Evolutionary conservation across 2,113 vertebrate species (phyloP).

Genomic region (Gopherus flavomarginatus): DNA sequence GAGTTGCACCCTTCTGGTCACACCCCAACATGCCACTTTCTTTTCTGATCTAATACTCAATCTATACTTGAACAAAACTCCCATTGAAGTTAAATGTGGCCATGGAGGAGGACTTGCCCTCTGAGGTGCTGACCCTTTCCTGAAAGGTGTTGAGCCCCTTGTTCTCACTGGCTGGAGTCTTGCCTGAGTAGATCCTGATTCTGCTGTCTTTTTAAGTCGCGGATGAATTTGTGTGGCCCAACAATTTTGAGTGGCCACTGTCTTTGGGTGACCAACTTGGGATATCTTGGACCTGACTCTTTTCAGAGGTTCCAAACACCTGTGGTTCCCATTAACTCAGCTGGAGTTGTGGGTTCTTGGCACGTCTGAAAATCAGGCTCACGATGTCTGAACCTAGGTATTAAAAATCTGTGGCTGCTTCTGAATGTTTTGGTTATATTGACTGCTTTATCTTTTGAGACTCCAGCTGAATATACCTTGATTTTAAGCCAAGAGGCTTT

Average conservation of each 20-base stretch:
- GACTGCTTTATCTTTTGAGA: neutral
- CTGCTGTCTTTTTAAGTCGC: neutral
- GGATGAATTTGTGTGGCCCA: neutral
- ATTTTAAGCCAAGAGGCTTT: neutral
- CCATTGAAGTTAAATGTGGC: neutral
- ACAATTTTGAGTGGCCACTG: neutral
- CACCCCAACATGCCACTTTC: neutral
- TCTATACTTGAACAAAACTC: fast-evolving
- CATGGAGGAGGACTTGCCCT: neutral
- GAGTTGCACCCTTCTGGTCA: neutral
- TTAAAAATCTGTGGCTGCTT: neutral
- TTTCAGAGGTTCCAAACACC: neutral
- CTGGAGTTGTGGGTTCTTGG: neutral
- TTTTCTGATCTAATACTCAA: neutral
- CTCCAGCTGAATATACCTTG: neutral
- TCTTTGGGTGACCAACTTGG: neutral
- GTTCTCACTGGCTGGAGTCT: neutral
- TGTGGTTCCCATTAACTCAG: neutral
- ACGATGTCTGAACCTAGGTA: neutral
- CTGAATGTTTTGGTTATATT: neutral
- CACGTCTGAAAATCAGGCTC: neutral
- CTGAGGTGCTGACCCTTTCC: neutral
- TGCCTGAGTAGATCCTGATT: neutral
- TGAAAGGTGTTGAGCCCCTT: neutral
- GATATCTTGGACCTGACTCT: neutral